phyloP scores from a whole-genome alignment of 2,113 vertebrate species.

The Fukomys damarensis region DNA sequence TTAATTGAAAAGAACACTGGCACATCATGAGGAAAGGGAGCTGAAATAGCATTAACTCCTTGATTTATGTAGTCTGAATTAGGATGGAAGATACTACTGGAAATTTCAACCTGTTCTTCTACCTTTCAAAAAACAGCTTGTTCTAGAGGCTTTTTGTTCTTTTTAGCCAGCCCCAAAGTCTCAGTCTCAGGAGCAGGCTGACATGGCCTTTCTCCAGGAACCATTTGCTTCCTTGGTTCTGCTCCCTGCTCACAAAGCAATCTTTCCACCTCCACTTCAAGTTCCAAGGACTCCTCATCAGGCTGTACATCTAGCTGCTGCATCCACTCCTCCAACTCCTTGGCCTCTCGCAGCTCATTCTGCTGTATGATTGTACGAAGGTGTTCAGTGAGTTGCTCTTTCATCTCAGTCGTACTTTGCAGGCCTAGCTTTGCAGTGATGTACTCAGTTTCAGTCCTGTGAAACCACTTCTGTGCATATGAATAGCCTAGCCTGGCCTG shows the following conservation, averaged over 20 bases:
- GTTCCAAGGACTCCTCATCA: slow-evolving; percentile 87
- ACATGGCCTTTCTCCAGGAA: neutral
- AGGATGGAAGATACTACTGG: neutral
- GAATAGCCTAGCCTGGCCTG: too few species aligned
- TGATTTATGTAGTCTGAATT: neutral
- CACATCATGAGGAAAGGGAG: slow-evolving; percentile 74
- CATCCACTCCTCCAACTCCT: slow-evolving; percentile 96
- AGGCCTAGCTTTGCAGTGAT: slow-evolving; percentile 94
- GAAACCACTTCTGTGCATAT: slow-evolving; percentile 94
- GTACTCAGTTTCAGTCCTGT: slow-evolving; percentile 94
- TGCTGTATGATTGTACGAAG: slow-evolving; percentile 98
- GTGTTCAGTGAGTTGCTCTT: slow-evolving; percentile 97
- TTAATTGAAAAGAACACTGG: neutral
- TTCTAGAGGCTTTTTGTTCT: slow-evolving; percentile 46
- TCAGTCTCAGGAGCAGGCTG: slow-evolving; percentile 35
- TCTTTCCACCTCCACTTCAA: slow-evolving; percentile 86
- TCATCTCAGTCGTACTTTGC: slow-evolving; percentile 93
- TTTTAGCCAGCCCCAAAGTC: neutral
- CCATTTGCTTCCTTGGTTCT: slow-evolving; percentile 74
- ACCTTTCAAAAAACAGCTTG: slow-evolving; percentile 49
- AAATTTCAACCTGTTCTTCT: neutral
- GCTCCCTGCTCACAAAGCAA: slow-evolving; percentile 85
- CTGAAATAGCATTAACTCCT: slow-evolving; percentile 38
- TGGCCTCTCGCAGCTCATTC: slow-evolving; percentile 95
- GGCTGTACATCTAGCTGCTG: slow-evolving; percentile 92